A percentile compares a stretch with the other conserved stretches of the same genome.
These are phyloP conservation scores for Aphidoletes aphidimyza DNA, from an alignment of 2,888 invertebrate genomes.

Conservation along the genomic window DNA sequence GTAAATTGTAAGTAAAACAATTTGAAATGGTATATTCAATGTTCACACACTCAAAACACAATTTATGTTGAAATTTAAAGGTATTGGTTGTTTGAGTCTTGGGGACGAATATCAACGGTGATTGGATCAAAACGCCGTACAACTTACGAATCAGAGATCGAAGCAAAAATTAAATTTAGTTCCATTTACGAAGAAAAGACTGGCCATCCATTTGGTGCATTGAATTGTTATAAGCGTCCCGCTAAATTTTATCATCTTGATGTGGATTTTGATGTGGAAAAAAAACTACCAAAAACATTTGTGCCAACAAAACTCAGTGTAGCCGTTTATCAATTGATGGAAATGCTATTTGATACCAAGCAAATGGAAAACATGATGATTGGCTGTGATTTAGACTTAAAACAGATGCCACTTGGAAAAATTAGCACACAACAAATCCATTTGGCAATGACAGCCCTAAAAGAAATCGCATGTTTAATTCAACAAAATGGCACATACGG, in stretches of 20 bases:
- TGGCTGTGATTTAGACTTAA: slow-evolving; percentile 95
- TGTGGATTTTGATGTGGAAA: slow-evolving; percentile 81
- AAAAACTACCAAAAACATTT: slow-evolving; percentile 60
- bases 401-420: slow-evolving; percentile 98
- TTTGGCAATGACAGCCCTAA: slow-evolving; percentile 83
- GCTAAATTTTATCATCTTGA: slow-evolving; percentile 87
- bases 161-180: slow-evolving; percentile 76
- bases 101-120: slow-evolving; percentile 92
- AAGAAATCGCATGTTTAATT: slow-evolving; percentile 73
- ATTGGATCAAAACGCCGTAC: slow-evolving; percentile 82
- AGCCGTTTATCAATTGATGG: slow-evolving; percentile 75
- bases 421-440: slow-evolving; percentile 90
- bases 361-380: slow-evolving; percentile 91
- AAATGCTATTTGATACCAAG: slow-evolving; percentile 85
- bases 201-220: slow-evolving; percentile 79
- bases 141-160: slow-evolving; percentile 63
- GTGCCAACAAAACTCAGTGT: slow-evolving; percentile 75
- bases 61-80: slow-evolving; percentile 62
- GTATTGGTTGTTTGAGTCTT: slow-evolving; percentile 87
- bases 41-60: background rate
- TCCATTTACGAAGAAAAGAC: slow-evolving; percentile 78
- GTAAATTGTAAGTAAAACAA: slow-evolving; percentile 59
- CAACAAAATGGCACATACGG: slow-evolving; percentile 67
- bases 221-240: slow-evolving; percentile 77
- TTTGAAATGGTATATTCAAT: background rate